phyloP scores from a whole-genome alignment of 2,797 vertebrate species.

The Pangasius djambal region DNA sequence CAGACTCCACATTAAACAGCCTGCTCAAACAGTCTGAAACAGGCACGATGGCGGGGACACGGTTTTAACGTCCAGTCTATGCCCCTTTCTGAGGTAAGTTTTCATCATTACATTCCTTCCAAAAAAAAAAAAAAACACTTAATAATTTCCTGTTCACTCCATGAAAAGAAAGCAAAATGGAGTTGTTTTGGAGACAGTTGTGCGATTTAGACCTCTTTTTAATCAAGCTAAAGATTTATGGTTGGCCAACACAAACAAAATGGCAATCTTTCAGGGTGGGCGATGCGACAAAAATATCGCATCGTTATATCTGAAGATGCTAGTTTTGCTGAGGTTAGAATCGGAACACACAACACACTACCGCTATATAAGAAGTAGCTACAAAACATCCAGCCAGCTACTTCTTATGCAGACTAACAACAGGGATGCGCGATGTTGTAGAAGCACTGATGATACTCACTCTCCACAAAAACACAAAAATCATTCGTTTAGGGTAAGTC shows the following conservation, averaged over 20 bases:
- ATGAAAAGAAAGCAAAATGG: not conserved
- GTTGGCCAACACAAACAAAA: not conserved
- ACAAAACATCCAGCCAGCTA: not conserved
- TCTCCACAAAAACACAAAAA: not conserved
- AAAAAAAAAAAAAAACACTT: not conserved
- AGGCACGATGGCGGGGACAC: conserved; percentile 27
- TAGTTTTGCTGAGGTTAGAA: not conserved
- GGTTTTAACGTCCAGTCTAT: not conserved
- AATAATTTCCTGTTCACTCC: not conserved
- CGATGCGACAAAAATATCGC: not conserved
- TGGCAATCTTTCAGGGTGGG: not conserved
- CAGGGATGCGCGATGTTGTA: not conserved
- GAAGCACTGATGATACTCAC: not conserved
- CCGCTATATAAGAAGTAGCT: not conserved
- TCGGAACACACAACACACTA: not conserved
- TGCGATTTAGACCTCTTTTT: not conserved
- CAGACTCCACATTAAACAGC: conserved; percentile 64
- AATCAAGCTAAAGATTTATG: not conserved
- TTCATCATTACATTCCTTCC: conserved; percentile 23
- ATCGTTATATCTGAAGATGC: not conserved
- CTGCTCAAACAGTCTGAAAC: conserved; percentile 65
- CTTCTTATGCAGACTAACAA: not conserved
- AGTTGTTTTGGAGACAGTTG: conserved; percentile 2
- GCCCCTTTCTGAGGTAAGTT: not conserved
- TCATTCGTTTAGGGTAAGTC: not conserved